Percentiles rank a stretch among this genome's conserved stretches.
Conservation (phyloP, 1,140 invertebrate species). For the Batillaria attramentaria region DNA sequence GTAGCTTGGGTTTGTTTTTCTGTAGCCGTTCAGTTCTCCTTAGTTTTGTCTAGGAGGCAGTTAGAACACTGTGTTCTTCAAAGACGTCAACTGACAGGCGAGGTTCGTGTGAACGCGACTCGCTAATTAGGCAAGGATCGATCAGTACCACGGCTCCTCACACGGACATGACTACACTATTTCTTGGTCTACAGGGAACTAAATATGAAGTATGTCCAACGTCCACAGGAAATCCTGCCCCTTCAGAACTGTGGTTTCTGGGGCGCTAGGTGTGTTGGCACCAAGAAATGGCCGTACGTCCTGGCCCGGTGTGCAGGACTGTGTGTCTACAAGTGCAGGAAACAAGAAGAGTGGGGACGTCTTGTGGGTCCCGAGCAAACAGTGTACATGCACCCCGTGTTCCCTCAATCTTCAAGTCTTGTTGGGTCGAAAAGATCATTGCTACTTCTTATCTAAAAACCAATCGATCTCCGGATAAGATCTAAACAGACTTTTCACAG, state of each 20-base stretch:
- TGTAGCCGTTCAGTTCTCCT: not conserved
- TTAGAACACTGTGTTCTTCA: too few relatives aligned
- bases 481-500: not conserved
- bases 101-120: not conserved
- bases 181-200: not conserved
- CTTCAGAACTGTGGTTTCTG: not conserved
- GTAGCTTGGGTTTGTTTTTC: not conserved
- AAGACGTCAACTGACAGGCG: too few relatives aligned
- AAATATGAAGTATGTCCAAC: not conserved
- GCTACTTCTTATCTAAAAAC: not conserved
- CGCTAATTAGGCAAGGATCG: not conserved
- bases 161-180: not conserved
- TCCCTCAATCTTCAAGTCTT: not conserved
- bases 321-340: not conserved
- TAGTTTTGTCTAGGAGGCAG: not conserved
- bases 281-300: not conserved
- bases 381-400: not conserved
- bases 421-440: not conserved
- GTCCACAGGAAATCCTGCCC: not conserved
- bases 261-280: not conserved
- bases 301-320: not conserved
- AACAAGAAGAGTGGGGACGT: too few relatives aligned
- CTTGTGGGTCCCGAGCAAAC: too few relatives aligned
- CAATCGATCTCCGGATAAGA: not conserved
- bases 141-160: not conserved